Conservation (phyloP, 2,113 vertebrate species). For the Notarius lentiginosus region DNA sequence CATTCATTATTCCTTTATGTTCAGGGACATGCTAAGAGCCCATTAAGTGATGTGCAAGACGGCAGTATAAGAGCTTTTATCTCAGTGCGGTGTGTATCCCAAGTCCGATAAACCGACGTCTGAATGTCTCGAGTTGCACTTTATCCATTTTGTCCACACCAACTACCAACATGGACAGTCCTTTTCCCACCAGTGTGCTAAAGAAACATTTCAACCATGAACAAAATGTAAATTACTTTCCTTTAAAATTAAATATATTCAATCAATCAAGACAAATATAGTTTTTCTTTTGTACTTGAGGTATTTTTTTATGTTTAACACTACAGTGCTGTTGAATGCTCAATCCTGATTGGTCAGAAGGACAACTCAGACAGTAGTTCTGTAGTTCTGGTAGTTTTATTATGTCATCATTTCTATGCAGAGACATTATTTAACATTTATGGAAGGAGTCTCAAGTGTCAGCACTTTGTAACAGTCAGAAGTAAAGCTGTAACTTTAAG, state of each 20-base stretch:
- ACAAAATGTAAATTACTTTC: not conserved
- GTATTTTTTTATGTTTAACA: not conserved
- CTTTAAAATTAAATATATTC: not conserved
- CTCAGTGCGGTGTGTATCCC: not conserved
- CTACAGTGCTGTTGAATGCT: not conserved
- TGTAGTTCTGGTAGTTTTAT: not conserved
- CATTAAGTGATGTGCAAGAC: not conserved
- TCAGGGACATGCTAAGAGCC: not conserved
- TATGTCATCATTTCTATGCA: too few species aligned
- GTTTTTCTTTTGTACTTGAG: too few species aligned
- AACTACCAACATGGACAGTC: not conserved
- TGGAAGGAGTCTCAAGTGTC: too few species aligned
- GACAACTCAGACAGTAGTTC: not conserved
- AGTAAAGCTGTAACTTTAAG: too few species aligned
- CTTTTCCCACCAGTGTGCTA: not conserved
- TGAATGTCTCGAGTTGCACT: constrained; percentile 1
- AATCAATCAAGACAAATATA: not conserved
- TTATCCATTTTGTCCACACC: not conserved
- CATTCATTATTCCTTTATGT: not conserved
- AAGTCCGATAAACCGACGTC: not conserved
- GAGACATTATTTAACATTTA: too few species aligned
- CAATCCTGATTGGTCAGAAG: not conserved
- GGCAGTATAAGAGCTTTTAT: constrained; percentile 16
- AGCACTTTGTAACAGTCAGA: too few species aligned
- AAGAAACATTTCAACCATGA: not conserved